phyloP scores from a whole-genome alignment of 2,797 vertebrate species.

The Artibeus jamaicensis region DNA sequence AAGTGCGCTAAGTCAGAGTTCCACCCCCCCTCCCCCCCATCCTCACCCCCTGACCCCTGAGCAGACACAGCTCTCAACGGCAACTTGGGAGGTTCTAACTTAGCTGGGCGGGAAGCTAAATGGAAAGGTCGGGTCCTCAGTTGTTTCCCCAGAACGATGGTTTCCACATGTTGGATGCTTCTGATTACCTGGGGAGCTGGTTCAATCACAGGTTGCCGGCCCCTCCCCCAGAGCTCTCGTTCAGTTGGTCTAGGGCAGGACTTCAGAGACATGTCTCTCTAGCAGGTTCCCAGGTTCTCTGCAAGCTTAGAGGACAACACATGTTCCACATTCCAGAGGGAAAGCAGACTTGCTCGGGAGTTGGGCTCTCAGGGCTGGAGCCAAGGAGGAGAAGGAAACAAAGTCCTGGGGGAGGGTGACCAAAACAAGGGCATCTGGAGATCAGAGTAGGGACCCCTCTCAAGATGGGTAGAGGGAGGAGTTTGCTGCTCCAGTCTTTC shows the following conservation, averaged over 20 bases:
- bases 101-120: neutral
- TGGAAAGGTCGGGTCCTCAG: neutral
- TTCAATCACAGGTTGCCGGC: neutral
- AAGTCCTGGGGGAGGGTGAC: neutral
- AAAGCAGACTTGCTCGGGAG: neutral
- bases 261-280: neutral
- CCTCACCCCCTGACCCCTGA: too few relatives aligned
- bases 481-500: neutral
- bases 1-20: neutral
- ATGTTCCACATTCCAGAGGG: neutral
- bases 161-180: neutral
- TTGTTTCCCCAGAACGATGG: neutral
- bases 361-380: neutral
- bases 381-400: neutral
- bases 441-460: neutral
- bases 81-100: neutral
- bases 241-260: neutral
- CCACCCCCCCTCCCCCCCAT: fast-evolving
- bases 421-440: neutral
- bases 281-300: neutral
- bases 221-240: fast-evolving
- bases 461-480: neutral
- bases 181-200: neutral
- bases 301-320: neutral
- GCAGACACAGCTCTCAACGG: neutral